These are phyloP conservation scores for Phaedon cochleariae DNA, from an alignment of 2,888 invertebrate genomes.

Conservation along the genomic window DNA sequence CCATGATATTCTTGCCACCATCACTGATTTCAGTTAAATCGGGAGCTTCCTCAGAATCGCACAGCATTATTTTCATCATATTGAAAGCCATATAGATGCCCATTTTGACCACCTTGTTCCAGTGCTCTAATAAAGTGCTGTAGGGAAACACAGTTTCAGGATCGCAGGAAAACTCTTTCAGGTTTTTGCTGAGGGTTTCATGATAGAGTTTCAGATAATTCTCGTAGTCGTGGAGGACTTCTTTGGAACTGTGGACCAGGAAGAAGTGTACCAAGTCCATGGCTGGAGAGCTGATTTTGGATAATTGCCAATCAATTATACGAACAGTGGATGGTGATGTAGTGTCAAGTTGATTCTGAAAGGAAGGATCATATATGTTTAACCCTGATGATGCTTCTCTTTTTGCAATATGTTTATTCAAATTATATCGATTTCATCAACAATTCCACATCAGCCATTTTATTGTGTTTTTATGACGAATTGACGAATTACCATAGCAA, in stretches of 20 bases:
- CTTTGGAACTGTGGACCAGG: conserved; percentile 39
- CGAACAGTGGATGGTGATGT: conserved; percentile 41
- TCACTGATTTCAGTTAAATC: background rate
- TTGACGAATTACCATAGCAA: no score
- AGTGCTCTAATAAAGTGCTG: conserved; percentile 18
- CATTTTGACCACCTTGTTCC: conserved; percentile 17
- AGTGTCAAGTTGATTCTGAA: conserved; percentile 30
- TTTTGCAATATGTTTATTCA: no score
- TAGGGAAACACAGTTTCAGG: conserved; percentile 41
- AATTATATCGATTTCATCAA: no score
- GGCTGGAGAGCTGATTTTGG: conserved; percentile 39
- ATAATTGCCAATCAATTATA: conserved; percentile 50
- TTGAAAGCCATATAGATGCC: conserved; percentile 15
- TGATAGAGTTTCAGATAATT: conserved; percentile 46
- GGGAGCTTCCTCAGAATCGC: conserved; percentile 21
- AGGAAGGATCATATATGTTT: no score
- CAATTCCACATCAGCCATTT: no score
- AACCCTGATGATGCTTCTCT: no score
- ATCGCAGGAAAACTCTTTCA: conserved; percentile 44
- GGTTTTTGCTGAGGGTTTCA: conserved; percentile 34
- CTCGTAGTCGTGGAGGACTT: conserved; percentile 39
- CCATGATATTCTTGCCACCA: background rate
- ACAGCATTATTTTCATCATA: conserved; percentile 22
- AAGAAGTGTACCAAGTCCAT: conserved; percentile 49
- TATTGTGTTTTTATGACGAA: no score